Conservation (phyloP, 2,797 vertebrate genomes). For the Holocentrus rufus region DNA sequence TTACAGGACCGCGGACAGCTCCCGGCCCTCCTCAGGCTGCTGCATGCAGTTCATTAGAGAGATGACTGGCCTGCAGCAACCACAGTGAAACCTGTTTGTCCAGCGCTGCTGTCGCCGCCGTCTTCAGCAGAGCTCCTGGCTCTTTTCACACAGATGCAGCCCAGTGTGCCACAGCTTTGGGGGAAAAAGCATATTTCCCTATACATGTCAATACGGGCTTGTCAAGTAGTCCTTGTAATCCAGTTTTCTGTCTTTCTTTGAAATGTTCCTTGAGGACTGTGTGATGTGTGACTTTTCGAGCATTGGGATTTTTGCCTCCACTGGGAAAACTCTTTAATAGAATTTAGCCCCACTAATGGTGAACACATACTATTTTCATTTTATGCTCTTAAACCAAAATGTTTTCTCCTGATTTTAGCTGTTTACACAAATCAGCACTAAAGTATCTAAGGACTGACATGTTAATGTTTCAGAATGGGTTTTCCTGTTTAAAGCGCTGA, state of each 20-base stretch:
- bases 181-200: too few relatives aligned
- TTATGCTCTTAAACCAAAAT: background rate
- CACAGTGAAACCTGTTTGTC: slow-evolving; percentile 16
- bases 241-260: background rate
- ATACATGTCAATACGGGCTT: background rate
- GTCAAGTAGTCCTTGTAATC: background rate
- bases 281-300: background rate
- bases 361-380: too few relatives aligned
- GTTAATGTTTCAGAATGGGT: background rate
- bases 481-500: background rate
- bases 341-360: background rate
- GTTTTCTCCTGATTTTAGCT: background rate
- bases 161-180: too few relatives aligned
- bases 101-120: slow-evolving; percentile 3
- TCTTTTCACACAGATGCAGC: background rate
- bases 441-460: background rate
- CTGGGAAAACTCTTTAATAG: background rate
- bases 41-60: slow-evolving; percentile 78
- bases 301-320: background rate
- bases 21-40: slow-evolving; percentile 61
- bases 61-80: slow-evolving; percentile 75
- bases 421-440: background rate
- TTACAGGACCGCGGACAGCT: slow-evolving; percentile 76
- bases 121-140: background rate
- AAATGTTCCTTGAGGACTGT: background rate